A percentile compares a stretch with the other conserved stretches of the same genome.
Conservation (phyloP, 2,888 invertebrate genomes). For the Formica aserva region DNA sequence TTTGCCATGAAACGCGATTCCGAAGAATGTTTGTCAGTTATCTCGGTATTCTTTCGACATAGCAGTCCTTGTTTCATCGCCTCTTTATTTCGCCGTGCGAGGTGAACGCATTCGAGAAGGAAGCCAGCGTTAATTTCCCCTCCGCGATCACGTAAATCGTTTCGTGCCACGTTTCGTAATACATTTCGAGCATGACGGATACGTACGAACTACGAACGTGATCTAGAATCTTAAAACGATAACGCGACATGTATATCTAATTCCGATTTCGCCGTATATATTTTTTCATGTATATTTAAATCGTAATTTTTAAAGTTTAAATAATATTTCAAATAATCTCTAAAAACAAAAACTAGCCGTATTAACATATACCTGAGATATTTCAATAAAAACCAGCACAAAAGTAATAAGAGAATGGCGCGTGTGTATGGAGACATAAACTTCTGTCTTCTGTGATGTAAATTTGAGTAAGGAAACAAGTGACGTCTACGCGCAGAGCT, state of each 20-base stretch:
- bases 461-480: conserved; percentile 26
- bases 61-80: conserved; percentile 19
- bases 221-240: conserved; percentile 32
- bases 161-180: conserved; percentile 37
- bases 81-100: conserved; percentile 23
- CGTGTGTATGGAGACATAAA: neutral
- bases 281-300: no score
- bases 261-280: conserved; percentile 14
- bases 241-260: neutral
- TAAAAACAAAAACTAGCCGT: neutral
- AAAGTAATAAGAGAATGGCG: neutral
- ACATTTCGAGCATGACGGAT: conserved; percentile 46
- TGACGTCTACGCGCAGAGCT: neutral
- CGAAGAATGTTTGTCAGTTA: conserved; percentile 12
- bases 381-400: neutral
- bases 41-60: conserved; percentile 7
- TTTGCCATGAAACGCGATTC: neutral
- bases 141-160: conserved; percentile 26
- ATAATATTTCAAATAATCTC: neutral
- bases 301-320: neutral
- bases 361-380: neutral
- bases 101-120: conserved; percentile 47
- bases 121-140: conserved; percentile 44
- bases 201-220: conserved; percentile 15
- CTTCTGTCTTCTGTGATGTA: conserved; percentile 16